Base-by-base conservation (phyloP, 1,140 invertebrate genomes). In the Globodera rostochiensis region DNA sequence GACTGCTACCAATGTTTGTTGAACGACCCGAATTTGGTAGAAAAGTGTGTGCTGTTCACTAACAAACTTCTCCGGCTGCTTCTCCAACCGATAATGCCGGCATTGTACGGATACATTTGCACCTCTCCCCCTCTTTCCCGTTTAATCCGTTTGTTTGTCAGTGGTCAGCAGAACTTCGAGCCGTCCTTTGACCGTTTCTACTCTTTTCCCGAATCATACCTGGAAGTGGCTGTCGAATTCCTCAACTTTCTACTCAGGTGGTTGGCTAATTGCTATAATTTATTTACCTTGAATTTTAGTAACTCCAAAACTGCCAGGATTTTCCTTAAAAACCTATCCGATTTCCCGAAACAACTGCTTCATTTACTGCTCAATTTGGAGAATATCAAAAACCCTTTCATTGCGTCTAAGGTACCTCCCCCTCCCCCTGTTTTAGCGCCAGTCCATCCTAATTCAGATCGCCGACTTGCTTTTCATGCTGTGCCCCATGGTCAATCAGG, bases 381-480 rank as follows among this genome's bases (percentile, higher is more conserved):
- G 87, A 94, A 94, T 88, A 94, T 98, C 86, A 94, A 94, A 90
- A 98, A 98, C 92, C 96, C 96, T 0, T 98, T 98, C 90, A 92
- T 98, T 66, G 94, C 95, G 73, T 95, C 96, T 74, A 98, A 98
- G 91, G 93, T 87, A 25, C 3, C 45, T 50, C 9, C 66, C n/a
- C 45, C 7, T 21, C 46, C 8, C 46, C 45, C n/a, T 84, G 36
- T 67, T 19, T 25, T 45, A 76, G 0, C 19, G 49, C 11, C 71
- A 45, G 69, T 25, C 77, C 64, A 0, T 4, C 9, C 47, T 80
- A 9, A 47, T 85, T 79, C 45, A 82, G 83, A 85, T 92, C 73
- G 92, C 98, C 19, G 96, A 98, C 91, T 95, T 98, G 5, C 91
- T 98, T 49, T 98, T 96, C 91, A 93, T 96, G 15, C 94, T 97